Base-by-base conservation (phyloP, 2,113 vertebrate species). In the Excalfactoria chinensis region DNA sequence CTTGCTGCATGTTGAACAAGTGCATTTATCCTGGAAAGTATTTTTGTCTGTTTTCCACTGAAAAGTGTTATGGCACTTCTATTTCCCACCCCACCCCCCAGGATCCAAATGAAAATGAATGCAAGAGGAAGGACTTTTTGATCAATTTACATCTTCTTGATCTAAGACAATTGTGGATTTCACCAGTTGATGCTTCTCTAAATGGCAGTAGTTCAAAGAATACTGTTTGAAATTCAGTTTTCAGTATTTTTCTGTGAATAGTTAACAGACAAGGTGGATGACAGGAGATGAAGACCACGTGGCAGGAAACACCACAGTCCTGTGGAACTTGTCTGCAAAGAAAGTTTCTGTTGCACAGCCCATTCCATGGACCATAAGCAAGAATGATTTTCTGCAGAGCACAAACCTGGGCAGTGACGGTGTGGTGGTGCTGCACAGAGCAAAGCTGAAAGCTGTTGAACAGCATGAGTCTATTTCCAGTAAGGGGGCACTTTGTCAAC, bases 161-260 rank as follows among this genome's bases (percentile, higher is more conserved):
- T 90, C 92, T 93, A 73, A 44, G 17, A 77, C 7, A 11, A 94
- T 90, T 92, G 93, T 63, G 92, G 85, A 93, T 95, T 95, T 92
- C 85, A 93, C 84, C 92, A 95, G 93, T 46, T 95, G 95, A 90
- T 76, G 91, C 44, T 91, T 62, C 87, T 97, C 86, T 2, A 7
- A 94, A 91, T 81, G 75, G 60, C 55, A 70, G 78, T 87, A 71
- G 26, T 81, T 88, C 74, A 93, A 87, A 88, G 96, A 88, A 92
- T 75, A 95, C 90, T 89, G 48, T 94, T 95, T 90, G 95, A 96
- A 97, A 93, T 92, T 43, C 64, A 95, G 74, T 82, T 93, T 77
- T 66, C 70, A 59, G 44, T 87, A 82, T 95, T 96, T 92, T 76
- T 90, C 93, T 96, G 81, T 72, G 84, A 93, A 79, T 14, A 90